A percentile compares a stretch with the other conserved stretches of the same genome.
Evolutionary conservation across 2,888 invertebrate genomes (phyloP).

Genomic region (Aporophyla nigra): DNA sequence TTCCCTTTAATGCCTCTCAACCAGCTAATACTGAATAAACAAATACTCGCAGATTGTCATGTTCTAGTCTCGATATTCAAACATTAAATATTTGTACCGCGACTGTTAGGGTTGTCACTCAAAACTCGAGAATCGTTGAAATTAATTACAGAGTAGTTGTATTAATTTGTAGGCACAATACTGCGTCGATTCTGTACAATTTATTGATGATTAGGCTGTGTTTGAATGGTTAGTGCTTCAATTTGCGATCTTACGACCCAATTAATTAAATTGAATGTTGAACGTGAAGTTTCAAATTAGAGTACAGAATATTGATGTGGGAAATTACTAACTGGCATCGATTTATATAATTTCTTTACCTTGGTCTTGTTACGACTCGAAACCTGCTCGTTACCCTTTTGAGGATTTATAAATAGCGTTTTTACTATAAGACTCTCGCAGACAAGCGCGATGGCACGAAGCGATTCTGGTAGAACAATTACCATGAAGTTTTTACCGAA

Average conservation of each 20-base stretch:
- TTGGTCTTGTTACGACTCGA: not conserved
- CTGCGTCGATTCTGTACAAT: conserved; percentile 5
- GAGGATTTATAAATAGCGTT: too few species aligned
- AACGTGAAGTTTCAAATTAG: conserved; percentile 7
- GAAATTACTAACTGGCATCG: not conserved
- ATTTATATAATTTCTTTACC: not conserved
- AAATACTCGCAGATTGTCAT: not conserved
- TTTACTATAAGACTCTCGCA: too few species aligned
- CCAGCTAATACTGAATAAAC: not conserved
- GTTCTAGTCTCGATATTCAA: not conserved
- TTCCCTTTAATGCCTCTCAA: not conserved
- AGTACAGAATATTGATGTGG: not conserved
- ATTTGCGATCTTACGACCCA: conserved; percentile 14
- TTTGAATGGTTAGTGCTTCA: conserved; percentile 17
- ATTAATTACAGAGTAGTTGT: conserved; percentile 15
- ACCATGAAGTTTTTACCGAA: too few species aligned
- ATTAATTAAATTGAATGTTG: conserved; percentile 18
- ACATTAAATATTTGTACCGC: conserved; percentile 21
- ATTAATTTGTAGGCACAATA: conserved; percentile 29
- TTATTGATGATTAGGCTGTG: conserved; percentile 14
- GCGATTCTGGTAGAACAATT: too few species aligned
- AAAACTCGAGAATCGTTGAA: not conserved
- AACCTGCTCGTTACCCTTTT: too few species aligned
- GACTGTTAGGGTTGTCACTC: conserved; percentile 6
- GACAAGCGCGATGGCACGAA: too few species aligned